Conservation (phyloP, 1,140 invertebrate genomes). For the Halictus rubicundus region DNA sequence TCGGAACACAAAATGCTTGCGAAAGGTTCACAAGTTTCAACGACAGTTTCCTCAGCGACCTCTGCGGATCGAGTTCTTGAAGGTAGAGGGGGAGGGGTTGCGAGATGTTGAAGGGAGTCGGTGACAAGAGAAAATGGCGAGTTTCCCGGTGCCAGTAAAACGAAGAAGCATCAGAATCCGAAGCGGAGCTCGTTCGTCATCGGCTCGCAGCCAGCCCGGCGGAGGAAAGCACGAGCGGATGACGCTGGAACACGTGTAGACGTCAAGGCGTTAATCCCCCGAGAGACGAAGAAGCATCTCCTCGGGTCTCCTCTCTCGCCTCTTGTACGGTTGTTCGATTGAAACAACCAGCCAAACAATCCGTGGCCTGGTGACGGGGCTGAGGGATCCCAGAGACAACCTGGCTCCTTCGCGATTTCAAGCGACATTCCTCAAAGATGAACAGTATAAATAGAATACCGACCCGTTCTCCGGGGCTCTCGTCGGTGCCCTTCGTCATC, state of each 20-base stretch:
- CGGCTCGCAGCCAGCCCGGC: constrained; percentile 34
- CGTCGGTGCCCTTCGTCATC: neutral
- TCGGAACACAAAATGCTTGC: no score
- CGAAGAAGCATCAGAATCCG: constrained; percentile 31
- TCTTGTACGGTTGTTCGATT: constrained; percentile 26
- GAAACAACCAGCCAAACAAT: constrained; percentile 11
- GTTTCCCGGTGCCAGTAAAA: constrained; percentile 16
- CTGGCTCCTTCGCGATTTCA: neutral
- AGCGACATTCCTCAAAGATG: neutral
- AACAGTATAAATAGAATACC: neutral
- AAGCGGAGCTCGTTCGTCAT: constrained; percentile 47
- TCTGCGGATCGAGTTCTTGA: no score
- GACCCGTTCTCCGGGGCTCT: no score
- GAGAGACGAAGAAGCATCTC: constrained; percentile 48
- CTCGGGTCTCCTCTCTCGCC: neutral
- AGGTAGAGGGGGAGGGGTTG: no score
- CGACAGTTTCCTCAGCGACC: no score
- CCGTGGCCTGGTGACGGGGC: neutral
- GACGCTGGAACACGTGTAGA: constrained; percentile 56
- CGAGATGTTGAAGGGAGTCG: neutral
- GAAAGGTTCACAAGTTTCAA: no score
- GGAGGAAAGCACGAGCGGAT: constrained; percentile 41
- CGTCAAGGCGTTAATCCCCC: constrained; percentile 57
- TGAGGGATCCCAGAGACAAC: neutral
- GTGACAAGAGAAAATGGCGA: neutral